phyloP scores from a whole-genome alignment of 2,797 vertebrate genomes.

The Sebastes paucispinis region DNA sequence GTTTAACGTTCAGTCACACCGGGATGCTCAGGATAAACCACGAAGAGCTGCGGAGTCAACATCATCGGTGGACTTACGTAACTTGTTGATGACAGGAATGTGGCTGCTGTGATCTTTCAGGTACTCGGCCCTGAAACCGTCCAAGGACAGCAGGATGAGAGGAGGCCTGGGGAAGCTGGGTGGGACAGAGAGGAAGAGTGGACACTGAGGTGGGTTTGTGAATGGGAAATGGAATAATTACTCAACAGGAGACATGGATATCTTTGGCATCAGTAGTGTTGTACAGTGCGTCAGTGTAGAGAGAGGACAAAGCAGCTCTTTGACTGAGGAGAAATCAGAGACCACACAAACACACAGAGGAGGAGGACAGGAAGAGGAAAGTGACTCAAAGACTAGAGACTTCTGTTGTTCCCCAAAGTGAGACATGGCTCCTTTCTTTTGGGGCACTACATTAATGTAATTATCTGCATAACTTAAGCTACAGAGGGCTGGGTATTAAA shows the following conservation, averaged over 20 bases:
- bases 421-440: not conserved
- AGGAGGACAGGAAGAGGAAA: conserved; percentile 14
- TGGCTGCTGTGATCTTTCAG: conserved; percentile 86
- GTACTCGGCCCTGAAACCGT: conserved; percentile 94
- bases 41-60: not conserved
- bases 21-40: not conserved
- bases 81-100: conserved; percentile 89
- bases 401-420: not conserved
- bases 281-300: conserved; percentile 21
- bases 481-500: not conserved
- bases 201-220: not conserved
- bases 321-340: conserved; percentile 17
- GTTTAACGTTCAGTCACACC: not conserved
- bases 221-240: conserved; percentile 3
- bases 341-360: conserved; percentile 8
- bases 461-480: not conserved
- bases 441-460: not conserved
- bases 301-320: conserved; percentile 47
- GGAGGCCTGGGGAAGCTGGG: conserved; percentile 89
- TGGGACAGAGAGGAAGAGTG: not conserved
- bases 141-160: conserved; percentile 93
- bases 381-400: not conserved
- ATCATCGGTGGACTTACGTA: conserved; percentile 84
- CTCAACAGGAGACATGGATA: not conserved
- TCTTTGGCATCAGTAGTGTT: conserved; percentile 18